These are phyloP conservation scores for Palythoa grandiflora DNA, from an alignment of 92 coral and sea anemone genomes.

Conservation along the genomic window DNA sequence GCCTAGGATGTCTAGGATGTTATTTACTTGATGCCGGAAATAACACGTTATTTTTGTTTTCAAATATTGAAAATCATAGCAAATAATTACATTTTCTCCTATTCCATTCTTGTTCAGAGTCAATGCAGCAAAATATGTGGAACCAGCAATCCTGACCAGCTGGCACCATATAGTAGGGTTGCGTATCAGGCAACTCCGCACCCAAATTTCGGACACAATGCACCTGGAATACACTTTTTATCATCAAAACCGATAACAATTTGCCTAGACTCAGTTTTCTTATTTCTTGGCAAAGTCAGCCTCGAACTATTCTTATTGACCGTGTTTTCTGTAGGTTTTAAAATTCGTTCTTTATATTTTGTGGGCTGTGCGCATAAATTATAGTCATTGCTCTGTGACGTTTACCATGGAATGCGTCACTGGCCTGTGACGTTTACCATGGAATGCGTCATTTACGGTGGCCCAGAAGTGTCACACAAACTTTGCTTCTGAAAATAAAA, in stretches of 20 bases:
- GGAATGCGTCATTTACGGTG: no score
- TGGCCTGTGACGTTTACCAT: no score
- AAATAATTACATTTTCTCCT: neutral
- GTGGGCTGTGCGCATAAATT: neutral
- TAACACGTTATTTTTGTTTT: neutral
- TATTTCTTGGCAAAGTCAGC: no score
- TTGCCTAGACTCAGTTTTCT: no score
- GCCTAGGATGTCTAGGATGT: no score
- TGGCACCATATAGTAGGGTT: neutral
- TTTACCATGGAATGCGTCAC: no score
- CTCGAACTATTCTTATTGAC: no score
- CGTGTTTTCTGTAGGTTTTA: no score
- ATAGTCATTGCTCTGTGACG: no score
- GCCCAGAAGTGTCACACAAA: neutral
- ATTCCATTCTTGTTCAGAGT: neutral
- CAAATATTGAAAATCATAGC: neutral
- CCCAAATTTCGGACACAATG: neutral
- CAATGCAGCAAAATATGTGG: neutral
- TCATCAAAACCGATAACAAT: no score
- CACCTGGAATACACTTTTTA: no score
- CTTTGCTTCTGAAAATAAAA: neutral
- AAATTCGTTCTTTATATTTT: neutral
- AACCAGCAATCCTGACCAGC: neutral
- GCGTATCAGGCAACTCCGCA: neutral
- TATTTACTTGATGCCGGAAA: no score